phyloP scores from a whole-genome alignment of 2,888 invertebrate species.

The Gymnoscelis rufifasciata region DNA sequence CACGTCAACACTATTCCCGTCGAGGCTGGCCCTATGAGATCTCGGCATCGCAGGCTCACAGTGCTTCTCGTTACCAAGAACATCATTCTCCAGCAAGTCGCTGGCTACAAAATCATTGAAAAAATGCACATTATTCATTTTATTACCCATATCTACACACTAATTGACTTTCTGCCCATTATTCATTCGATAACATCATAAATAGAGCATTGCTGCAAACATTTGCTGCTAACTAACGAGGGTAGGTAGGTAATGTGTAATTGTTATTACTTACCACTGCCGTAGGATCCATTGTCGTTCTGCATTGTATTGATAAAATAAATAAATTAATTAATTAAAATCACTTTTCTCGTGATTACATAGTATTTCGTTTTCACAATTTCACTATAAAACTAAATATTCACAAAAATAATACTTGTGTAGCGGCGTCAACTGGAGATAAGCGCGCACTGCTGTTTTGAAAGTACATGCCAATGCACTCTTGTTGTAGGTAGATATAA shows the following conservation, averaged over 20 bases:
- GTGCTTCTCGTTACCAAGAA: slow-evolving; percentile 64
- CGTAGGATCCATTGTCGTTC: slow-evolving; percentile 65
- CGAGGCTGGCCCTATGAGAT: slow-evolving; percentile 66
- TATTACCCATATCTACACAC: slow-evolving; percentile 66
- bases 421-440: slow-evolving; percentile 37
- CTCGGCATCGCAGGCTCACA: slow-evolving; percentile 62
- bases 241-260: slow-evolving; percentile 49
- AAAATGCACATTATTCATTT: slow-evolving; percentile 63
- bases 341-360: background rate
- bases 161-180: slow-evolving; percentile 62
- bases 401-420: background rate
- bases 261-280: slow-evolving; percentile 59
- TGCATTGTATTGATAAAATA: slow-evolving; percentile 52
- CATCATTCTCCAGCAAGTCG: slow-evolving; percentile 75
- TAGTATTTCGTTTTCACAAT: background rate
- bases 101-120: slow-evolving; percentile 68
- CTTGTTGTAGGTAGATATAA: slow-evolving; percentile 13
- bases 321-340: background rate
- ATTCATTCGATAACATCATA: slow-evolving; percentile 54
- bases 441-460: slow-evolving; percentile 39
- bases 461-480: slow-evolving; percentile 20
- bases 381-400: slow-evolving; percentile 5
- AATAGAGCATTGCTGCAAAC: slow-evolving; percentile 41
- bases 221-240: slow-evolving; percentile 38
- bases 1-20: slow-evolving; percentile 73